phyloP scores from a whole-genome alignment of 2,888 invertebrate genomes.

The Rhagium mordax region DNA sequence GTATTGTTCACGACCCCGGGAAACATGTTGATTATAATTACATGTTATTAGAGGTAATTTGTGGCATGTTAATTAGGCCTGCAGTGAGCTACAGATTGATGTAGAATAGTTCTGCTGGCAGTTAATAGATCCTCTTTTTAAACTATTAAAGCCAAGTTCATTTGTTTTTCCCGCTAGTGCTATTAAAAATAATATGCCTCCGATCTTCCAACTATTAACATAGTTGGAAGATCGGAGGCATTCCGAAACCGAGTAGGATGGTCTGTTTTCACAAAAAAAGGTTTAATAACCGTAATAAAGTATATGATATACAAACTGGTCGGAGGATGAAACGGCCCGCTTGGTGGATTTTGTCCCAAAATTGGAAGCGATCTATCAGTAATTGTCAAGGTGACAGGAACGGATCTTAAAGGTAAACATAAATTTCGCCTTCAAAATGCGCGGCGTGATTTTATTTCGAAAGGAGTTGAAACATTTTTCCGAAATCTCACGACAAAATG shows the following conservation, averaged over 20 bases:
- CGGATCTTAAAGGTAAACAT: no score
- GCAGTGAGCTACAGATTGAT: slow-evolving; percentile 16
- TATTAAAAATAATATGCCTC: not conserved
- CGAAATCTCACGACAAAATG: no score
- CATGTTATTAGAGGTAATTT: slow-evolving; percentile 48
- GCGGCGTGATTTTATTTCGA: no score
- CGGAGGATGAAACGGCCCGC: not conserved
- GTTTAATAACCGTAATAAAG: not conserved
- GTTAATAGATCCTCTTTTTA: slow-evolving; percentile 42
- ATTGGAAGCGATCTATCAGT: not conserved
- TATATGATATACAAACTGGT: not conserved
- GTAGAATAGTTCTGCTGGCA: slow-evolving; percentile 19
- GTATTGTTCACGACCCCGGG: slow-evolving; percentile 40
- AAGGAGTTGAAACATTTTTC: no score
- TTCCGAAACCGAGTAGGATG: not conserved
- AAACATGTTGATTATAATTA: slow-evolving; percentile 47
- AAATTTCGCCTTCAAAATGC: no score
- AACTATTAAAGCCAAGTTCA: not conserved
- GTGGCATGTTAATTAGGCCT: slow-evolving; percentile 49
- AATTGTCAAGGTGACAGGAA: no score
- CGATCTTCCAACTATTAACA: not conserved
- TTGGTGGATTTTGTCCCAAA: not conserved
- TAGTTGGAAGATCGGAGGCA: not conserved
- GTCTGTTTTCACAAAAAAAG: not conserved
- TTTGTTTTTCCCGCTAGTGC: slow-evolving; percentile 4